Percentiles rank a stretch among this genome's conserved stretches.
These are phyloP conservation scores for Lates calcarifer DNA, from an alignment of 2,113 vertebrate species.

Conservation along the genomic window DNA sequence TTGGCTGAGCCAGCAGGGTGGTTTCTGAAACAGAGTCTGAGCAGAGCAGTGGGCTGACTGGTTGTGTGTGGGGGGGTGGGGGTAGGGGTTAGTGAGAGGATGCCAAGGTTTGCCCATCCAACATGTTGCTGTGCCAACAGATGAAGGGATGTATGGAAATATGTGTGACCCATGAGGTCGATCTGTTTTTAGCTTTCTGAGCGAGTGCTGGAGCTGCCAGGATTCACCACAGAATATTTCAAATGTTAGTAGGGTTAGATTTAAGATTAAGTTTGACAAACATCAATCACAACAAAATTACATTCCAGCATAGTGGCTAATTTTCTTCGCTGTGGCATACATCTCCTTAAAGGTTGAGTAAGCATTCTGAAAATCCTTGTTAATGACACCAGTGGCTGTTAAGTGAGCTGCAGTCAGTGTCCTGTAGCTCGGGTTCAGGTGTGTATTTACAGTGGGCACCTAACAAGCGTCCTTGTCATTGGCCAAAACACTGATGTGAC, in stretches of 20 bases:
- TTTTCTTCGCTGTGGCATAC: background rate
- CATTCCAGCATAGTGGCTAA: background rate
- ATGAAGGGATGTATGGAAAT: slow-evolving; percentile 42
- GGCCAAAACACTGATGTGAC: no score
- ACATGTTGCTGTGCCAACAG: slow-evolving; percentile 38
- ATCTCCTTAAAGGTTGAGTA: no score
- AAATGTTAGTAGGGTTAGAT: background rate
- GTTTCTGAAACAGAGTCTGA: slow-evolving; percentile 47
- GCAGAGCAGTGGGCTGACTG: slow-evolving; percentile 25
- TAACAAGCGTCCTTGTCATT: no score
- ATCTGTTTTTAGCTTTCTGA: slow-evolving; percentile 59
- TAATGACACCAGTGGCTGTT: no score
- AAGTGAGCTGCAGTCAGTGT: no score
- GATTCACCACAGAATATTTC: slow-evolving; percentile 21
- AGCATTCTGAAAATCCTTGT: no score
- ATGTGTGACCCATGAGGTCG: slow-evolving; percentile 8
- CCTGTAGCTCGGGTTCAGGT: no score
- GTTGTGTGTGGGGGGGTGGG: slow-evolving; percentile 13
- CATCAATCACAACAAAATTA: background rate
- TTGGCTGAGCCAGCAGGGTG: slow-evolving; percentile 57
- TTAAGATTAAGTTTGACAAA: background rate
- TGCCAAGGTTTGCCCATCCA: slow-evolving; percentile 51
- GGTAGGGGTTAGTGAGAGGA: slow-evolving; percentile 21
- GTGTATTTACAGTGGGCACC: no score
- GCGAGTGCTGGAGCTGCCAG: slow-evolving; percentile 1